Base-by-base conservation (phyloP, 1,140 invertebrate genomes). In the Ctenoplectra terminalis region DNA sequence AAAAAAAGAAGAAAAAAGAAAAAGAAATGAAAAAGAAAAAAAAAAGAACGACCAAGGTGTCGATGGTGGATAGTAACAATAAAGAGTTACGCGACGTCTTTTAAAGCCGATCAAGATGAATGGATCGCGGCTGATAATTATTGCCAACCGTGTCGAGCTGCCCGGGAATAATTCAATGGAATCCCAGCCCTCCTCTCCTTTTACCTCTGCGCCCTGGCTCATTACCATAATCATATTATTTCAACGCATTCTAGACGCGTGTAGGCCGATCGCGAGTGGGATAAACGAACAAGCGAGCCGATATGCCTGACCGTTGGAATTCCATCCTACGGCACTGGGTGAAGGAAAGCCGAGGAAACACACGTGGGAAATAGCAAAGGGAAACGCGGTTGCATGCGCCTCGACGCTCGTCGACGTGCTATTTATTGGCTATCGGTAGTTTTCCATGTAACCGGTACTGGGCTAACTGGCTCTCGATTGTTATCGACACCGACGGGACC, bases 221-320 rank as follows among this genome's bases (percentile, higher is more conserved):
- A 88, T 89, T 89, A 87, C 83, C 87, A 90, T 89, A 89, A 90
- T 89, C 87, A 84, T 77, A 86, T 89, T 81, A 85, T 81, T 84
- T 75, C 64, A 63, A 66, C 70, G 82, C 73, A 82, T 77, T 88
- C 85, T 86, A 79, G 78, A 73, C 81, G 78, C 82, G 87, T 86
- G 85, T 87, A 86, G 81, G 85, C 84, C 78, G 86, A 63, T 76
- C 82, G 74, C 83, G 87, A 87, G 85, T 86, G 82, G 84, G 81
- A 85, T 88, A 85, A 81, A 83, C 61, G 81, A 79, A 72, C 76
- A 48, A 17, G 46, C 43, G 40, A 23, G 63, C 46, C 37, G 75
- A 82, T 69, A 82, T 48, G 34, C 20, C 63, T 52, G 34, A 34
- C 73, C 70, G 37, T 1, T 64, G 76, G 76, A 83, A 83, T 83